A percentile compares a stretch with the other conserved stretches of the same genome.
These are phyloP conservation scores for Cryptocheilus praepositus DNA, from an alignment of 2,888 invertebrate genomes.

Conservation along the genomic window DNA sequence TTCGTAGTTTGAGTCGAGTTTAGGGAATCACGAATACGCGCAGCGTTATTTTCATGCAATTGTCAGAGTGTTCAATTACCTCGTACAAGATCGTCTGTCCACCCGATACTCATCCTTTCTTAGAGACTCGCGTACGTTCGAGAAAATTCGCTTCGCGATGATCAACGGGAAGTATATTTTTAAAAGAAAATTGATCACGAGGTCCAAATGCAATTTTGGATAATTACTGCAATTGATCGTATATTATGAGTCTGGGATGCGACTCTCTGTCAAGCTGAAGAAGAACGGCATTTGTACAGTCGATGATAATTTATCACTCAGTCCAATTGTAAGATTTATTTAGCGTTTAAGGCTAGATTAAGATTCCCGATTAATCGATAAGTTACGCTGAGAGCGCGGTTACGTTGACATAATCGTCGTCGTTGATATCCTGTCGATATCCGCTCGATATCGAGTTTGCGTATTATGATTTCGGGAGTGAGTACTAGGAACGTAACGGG, in stretches of 20 bases:
- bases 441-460: conserved; percentile 29
- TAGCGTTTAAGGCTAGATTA: conserved; percentile 59
- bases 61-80: too few species aligned
- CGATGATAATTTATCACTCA: conserved; percentile 65
- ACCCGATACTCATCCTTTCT: conserved; percentile 39
- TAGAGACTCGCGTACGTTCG: conserved; percentile 27
- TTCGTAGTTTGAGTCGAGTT: background rate
- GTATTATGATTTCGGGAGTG: conserved; percentile 42
- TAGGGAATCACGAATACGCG: background rate
- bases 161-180: conserved; percentile 50
- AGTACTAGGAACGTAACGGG: too few species aligned
- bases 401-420: conserved; percentile 43
- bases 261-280: conserved; percentile 45
- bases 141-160: conserved; percentile 33
- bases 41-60: too few species aligned
- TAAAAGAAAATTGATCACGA: conserved; percentile 46
- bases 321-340: conserved; percentile 62
- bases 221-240: conserved; percentile 29
- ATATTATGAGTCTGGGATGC: conserved; percentile 45
- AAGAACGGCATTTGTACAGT: conserved; percentile 65
- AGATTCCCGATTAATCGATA: conserved; percentile 50
- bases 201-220: conserved; percentile 47
- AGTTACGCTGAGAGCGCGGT: conserved; percentile 50
- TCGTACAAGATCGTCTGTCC: conserved; percentile 15
- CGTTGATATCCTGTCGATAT: conserved; percentile 40